These are phyloP conservation scores for Toxonevra muliebris DNA, from an alignment of 2,888 invertebrate species.

Conservation along the genomic window DNA sequence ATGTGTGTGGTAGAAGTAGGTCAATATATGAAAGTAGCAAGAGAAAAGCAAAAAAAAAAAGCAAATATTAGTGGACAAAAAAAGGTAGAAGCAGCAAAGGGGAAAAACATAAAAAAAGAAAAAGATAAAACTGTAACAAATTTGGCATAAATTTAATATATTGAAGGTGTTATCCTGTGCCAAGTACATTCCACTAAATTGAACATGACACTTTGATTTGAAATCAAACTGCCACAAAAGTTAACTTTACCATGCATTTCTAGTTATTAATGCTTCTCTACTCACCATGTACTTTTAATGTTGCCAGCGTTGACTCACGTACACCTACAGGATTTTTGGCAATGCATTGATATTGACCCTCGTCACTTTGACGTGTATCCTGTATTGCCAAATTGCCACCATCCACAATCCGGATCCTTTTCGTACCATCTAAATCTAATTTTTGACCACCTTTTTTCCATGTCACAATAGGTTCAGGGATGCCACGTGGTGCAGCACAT, in stretches of 20 bases:
- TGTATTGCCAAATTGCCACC: constrained; percentile 84
- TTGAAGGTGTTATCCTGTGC: constrained; percentile 14
- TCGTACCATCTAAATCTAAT: constrained; percentile 74
- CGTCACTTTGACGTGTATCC: constrained; percentile 80
- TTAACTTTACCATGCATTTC: not conserved
- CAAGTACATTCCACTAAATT: constrained; percentile 45
- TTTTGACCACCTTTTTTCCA: constrained; percentile 89
- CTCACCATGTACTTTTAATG: constrained; percentile 79
- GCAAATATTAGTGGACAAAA: constrained; percentile 1
- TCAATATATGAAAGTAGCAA: constrained; percentile 14
- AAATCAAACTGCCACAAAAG: not conserved
- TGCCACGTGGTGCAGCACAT: constrained; percentile 88
- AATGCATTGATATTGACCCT: constrained; percentile 84
- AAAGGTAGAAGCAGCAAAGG: not conserved
- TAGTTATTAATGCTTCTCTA: constrained; percentile 22
- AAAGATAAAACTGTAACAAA: constrained; percentile 10
- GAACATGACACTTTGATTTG: constrained; percentile 50
- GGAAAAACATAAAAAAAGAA: constrained; percentile 2
- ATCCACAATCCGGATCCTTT: constrained; percentile 79
- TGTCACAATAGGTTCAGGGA: constrained; percentile 85
- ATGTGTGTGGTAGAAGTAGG: constrained; percentile 47
- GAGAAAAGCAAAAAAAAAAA: not conserved
- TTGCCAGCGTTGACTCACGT: constrained; percentile 77
- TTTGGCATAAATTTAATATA: constrained; percentile 11
- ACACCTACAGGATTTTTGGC: constrained; percentile 84